A percentile compares a stretch with the other conserved stretches of the same genome.
These are phyloP conservation scores for Ophraella communa DNA, from an alignment of 2,888 invertebrate genomes.

Conservation along the genomic window DNA sequence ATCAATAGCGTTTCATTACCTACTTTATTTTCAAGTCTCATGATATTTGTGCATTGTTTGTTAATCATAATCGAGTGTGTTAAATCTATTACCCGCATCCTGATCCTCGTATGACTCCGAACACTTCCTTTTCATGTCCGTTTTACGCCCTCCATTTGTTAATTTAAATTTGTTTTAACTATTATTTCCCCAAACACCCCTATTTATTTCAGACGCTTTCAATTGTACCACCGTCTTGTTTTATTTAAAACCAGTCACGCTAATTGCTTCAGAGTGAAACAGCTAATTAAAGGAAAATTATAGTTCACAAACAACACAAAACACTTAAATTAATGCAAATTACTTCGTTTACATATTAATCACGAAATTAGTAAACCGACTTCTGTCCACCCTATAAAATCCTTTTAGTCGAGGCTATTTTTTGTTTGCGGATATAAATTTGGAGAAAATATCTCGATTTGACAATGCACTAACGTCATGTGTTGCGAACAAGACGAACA, in stretches of 20 bases:
- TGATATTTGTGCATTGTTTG: constrained; percentile 26
- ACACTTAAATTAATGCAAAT: neutral
- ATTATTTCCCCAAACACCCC: constrained; percentile 27
- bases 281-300: constrained; percentile 1
- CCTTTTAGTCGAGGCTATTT: neutral
- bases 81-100: constrained; percentile 27
- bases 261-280: constrained; percentile 15
- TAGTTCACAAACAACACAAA: neutral
- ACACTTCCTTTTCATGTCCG: constrained; percentile 25
- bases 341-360: neutral
- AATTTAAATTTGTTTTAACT: constrained; percentile 27
- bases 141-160: constrained; percentile 23
- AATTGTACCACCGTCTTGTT: constrained; percentile 19
- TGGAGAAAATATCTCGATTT: neutral
- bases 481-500: constrained; percentile 19
- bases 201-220: constrained; percentile 25
- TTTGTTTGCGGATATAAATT: neutral
- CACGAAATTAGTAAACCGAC: too few relatives aligned
- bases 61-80: constrained; percentile 20
- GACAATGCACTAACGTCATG: constrained; percentile 18
- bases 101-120: constrained; percentile 19
- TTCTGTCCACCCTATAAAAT: too few relatives aligned
- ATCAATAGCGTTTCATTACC: neutral
- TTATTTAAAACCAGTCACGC: constrained; percentile 22
- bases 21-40: constrained; percentile 7